phyloP scores from a whole-genome alignment of 2,113 vertebrate genomes.

The Phasianus colchicus region DNA sequence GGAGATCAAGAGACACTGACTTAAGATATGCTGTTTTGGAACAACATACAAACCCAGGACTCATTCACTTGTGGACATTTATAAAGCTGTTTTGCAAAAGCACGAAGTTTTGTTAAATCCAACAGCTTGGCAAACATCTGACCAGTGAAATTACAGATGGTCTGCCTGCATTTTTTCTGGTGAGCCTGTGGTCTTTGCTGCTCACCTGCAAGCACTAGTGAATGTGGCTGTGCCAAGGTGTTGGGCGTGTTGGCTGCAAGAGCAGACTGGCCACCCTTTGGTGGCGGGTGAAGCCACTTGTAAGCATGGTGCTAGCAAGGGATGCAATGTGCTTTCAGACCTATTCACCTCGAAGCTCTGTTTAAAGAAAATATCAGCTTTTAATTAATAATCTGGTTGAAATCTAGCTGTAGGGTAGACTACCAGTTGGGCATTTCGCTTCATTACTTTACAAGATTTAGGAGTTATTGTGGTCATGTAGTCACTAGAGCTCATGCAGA shows the following conservation, averaged over 20 bases:
- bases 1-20: neutral
- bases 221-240: neutral
- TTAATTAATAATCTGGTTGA: neutral
- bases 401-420: neutral
- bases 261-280: neutral
- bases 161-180: neutral
- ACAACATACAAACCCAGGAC: neutral
- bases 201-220: neutral
- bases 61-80: neutral
- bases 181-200: neutral
- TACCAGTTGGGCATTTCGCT: neutral
- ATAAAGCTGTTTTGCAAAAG: neutral
- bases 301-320: neutral
- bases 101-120: neutral
- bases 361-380: neutral
- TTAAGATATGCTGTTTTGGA: neutral
- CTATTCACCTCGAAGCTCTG: neutral
- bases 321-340: neutral
- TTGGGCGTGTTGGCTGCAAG: neutral
- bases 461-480: neutral
- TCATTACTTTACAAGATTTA: neutral
- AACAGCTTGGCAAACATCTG: neutral
- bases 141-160: neutral
- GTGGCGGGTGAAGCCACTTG: fast-evolving
- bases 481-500: fast-evolving